Evolutionary conservation across 2,797 vertebrate genomes (phyloP).

Genomic region (Acanthiza pusilla): DNA sequence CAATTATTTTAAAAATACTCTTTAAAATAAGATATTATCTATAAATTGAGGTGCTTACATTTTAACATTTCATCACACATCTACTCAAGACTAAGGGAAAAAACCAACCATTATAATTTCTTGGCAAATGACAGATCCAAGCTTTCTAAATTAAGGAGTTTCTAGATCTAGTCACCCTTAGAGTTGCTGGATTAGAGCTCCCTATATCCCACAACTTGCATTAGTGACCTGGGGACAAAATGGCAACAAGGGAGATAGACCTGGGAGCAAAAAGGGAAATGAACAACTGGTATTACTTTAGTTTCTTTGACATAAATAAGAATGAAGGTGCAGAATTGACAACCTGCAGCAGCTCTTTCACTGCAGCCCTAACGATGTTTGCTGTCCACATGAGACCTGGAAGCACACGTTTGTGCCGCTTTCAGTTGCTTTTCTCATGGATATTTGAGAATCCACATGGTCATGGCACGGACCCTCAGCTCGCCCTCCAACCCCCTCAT

Average conservation of each 20-base stretch:
- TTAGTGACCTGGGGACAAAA: neutral
- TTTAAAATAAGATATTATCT: neutral
- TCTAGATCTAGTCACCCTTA: neutral
- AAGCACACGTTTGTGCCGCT: accelerated
- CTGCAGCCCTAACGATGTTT: neutral
- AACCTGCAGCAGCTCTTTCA: neutral
- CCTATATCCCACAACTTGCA: neutral
- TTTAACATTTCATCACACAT: neutral
- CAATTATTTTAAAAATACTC: neutral
- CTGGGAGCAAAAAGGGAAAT: neutral
- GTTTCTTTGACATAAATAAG: neutral
- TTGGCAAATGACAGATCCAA: neutral
- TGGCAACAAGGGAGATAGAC: neutral
- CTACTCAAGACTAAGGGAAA: neutral
- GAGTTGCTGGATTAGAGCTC: neutral
- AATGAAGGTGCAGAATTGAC: neutral
- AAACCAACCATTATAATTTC: neutral
- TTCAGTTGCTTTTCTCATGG: neutral
- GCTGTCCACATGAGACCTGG: accelerated
- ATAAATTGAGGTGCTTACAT: neutral
- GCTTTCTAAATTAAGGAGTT: neutral
- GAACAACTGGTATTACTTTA: neutral
- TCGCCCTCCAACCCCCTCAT: neutral
- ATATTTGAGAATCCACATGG: neutral
- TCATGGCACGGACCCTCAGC: neutral